Conservation (phyloP, 2,113 vertebrate species). For the Megaceryle torquata region DNA sequence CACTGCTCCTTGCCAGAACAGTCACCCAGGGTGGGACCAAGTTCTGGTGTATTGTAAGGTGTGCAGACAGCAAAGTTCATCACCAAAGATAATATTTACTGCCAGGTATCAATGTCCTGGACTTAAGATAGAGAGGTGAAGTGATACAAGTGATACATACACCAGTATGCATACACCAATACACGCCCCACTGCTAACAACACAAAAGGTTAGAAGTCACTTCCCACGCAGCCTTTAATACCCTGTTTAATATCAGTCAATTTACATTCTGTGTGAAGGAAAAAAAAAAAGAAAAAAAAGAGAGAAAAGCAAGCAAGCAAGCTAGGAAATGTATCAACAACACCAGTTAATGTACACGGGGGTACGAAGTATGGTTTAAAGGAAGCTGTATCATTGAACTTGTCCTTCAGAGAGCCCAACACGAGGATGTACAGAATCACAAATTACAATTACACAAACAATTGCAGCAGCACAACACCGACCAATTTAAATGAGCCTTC, state of each 20-base stretch:
- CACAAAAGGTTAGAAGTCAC: background rate
- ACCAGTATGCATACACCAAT: background rate
- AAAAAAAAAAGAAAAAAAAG: no score
- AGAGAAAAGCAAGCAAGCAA: no score
- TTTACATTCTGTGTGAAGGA: background rate
- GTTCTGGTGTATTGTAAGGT: background rate
- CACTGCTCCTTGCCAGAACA: background rate
- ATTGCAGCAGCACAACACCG: background rate
- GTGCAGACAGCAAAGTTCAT: background rate
- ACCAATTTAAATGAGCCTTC: background rate
- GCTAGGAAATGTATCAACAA: background rate
- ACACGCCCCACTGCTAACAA: background rate
- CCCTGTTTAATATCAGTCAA: background rate
- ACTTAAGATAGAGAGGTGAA: background rate
- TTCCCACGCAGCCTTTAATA: background rate
- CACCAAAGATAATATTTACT: background rate
- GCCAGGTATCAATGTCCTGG: background rate
- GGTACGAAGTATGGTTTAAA: background rate
- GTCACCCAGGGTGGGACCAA: rapidly evolving
- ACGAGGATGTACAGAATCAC: rapidly evolving
- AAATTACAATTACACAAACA: background rate
- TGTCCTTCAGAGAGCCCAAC: background rate
- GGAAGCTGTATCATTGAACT: background rate
- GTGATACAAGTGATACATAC: background rate
- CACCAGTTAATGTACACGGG: no score